Conservation (phyloP, 1,140 invertebrate genomes). For the Drosophila suzukii region DNA sequence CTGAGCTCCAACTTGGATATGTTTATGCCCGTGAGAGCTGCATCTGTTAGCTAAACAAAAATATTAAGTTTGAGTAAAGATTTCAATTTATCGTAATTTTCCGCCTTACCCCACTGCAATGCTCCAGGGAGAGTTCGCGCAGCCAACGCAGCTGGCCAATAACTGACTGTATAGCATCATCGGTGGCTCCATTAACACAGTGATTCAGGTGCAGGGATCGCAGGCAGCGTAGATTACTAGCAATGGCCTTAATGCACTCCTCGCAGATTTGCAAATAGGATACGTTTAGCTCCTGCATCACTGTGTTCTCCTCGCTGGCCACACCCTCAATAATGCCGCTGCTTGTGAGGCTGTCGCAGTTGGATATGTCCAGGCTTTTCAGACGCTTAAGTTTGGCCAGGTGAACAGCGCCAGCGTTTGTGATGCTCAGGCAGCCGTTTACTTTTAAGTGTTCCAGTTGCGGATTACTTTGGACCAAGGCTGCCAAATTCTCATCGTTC, state of each 20-base stretch:
- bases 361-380: conserved; percentile 87
- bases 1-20: conserved; percentile 74
- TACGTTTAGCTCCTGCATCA: conserved; percentile 86
- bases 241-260: conserved; percentile 86
- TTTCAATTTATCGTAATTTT: not conserved
- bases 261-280: conserved; percentile 88
- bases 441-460: conserved; percentile 86
- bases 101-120: conserved; percentile 87
- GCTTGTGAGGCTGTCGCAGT: conserved; percentile 88
- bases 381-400: conserved; percentile 86
- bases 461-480: conserved; percentile 86
- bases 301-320: conserved; percentile 84
- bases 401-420: conserved; percentile 86
- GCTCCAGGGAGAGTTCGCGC: conserved; percentile 87
- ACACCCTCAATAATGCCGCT: conserved; percentile 87
- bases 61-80: too few species aligned
- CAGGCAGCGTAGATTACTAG: conserved; percentile 86
- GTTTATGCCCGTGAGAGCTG: conserved; percentile 88
- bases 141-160: conserved; percentile 87
- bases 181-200: conserved; percentile 88
- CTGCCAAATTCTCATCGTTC: conserved; percentile 87
- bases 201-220: conserved; percentile 87
- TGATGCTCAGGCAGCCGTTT: conserved; percentile 87
- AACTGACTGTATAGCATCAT: conserved; percentile 87
- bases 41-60: conserved; percentile 85